Conservation (phyloP, 2,888 invertebrate species). For the Zaprionus bogoriensis region DNA sequence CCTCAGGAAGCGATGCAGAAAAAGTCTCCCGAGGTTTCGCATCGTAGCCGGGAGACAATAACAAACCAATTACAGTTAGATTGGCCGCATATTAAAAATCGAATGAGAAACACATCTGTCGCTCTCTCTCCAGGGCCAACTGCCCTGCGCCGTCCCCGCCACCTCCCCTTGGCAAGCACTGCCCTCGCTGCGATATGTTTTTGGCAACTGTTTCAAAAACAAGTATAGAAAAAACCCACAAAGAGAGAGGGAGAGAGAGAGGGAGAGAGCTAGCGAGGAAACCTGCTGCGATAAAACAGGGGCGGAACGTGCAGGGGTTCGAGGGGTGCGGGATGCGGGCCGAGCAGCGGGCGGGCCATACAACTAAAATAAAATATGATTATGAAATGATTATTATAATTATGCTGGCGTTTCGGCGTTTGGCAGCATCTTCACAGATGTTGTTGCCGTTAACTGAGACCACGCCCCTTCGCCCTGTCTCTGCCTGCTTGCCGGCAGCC, state of each 20-base stretch:
- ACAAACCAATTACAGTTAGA: slow-evolving; percentile 83
- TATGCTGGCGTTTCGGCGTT: slow-evolving; percentile 70
- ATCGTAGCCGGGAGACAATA: slow-evolving; percentile 69
- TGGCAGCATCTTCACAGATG: slow-evolving; percentile 77
- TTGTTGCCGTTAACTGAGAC: slow-evolving; percentile 76
- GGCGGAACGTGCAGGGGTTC: slow-evolving; percentile 8
- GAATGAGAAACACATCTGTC: slow-evolving; percentile 83
- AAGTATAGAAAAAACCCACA: background rate
- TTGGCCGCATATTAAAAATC: slow-evolving; percentile 83
- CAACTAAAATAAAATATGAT: slow-evolving; percentile 78
- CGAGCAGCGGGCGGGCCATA: slow-evolving; percentile 54
- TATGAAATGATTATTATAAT: slow-evolving; percentile 81
- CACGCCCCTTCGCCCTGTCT: too few species aligned
- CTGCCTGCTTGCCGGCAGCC: background rate
- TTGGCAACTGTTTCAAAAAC: slow-evolving; percentile 69
- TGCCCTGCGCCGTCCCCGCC: background rate
- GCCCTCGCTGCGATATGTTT: slow-evolving; percentile 30
- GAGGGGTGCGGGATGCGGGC: background rate
- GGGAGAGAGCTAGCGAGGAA: slow-evolving; percentile 20
- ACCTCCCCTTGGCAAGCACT: background rate
- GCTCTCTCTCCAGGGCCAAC: slow-evolving; percentile 66
- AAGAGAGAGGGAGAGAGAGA: slow-evolving; percentile 12
- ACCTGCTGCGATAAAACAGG: slow-evolving; percentile 46
- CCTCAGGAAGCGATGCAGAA: slow-evolving; percentile 1
- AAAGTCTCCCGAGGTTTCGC: slow-evolving; percentile 17